phyloP scores from a whole-genome alignment of 2,113 vertebrate genomes.

The Gallinago undulata region DNA sequence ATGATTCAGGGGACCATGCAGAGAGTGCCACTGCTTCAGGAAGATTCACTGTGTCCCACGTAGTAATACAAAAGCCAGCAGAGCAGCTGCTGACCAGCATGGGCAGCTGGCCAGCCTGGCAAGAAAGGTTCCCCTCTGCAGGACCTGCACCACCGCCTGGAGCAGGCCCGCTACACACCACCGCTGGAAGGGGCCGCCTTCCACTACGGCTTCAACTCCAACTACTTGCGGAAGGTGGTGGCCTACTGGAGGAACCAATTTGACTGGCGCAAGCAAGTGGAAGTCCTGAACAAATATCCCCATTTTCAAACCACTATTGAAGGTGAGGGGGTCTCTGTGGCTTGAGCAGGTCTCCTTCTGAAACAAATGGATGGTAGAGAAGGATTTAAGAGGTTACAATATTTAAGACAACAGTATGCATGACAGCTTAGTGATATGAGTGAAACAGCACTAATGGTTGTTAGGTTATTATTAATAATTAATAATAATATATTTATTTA shows the following conservation, averaged over 20 bases:
- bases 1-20: background rate
- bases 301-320: slow-evolving; percentile 91
- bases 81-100: background rate
- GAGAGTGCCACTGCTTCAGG: background rate
- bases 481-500: too few species aligned
- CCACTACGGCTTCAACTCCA: slow-evolving; percentile 86
- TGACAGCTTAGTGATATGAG: background rate
- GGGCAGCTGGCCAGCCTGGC: background rate
- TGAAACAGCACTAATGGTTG: background rate
- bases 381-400: background rate
- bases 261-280: slow-evolving; percentile 86
- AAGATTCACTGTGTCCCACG: background rate
- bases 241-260: slow-evolving; percentile 86
- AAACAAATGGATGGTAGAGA: background rate
- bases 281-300: slow-evolving; percentile 83
- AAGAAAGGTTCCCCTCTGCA: slow-evolving; percentile 29
- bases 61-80: background rate
- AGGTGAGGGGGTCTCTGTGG: slow-evolving; percentile 69
- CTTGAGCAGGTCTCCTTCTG: background rate
- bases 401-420: background rate
- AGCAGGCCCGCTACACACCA: slow-evolving; percentile 72
- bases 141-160: slow-evolving; percentile 84
- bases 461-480: too few species aligned
- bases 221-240: slow-evolving; percentile 78
- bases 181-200: slow-evolving; percentile 79